Conservation (phyloP, 2,113 vertebrate genomes). For the Dromaius novaehollandiae region DNA sequence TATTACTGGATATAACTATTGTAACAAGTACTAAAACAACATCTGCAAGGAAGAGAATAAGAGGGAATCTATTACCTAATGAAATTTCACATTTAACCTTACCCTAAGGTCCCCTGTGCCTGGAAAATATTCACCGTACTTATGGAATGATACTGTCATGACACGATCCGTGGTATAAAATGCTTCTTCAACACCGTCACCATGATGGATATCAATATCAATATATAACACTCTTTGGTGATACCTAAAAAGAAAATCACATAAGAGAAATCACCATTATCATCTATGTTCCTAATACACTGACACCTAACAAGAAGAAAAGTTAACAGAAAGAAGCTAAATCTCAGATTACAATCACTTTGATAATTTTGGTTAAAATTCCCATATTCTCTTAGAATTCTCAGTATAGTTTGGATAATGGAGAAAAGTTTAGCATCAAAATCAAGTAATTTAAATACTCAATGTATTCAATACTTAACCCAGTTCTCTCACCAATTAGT, state of each 20-base stretch:
- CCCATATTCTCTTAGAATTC: not conserved
- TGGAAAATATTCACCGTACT: constrained; percentile 87
- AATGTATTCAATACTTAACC: not conserved
- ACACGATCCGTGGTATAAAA: constrained; percentile 88
- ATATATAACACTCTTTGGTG: constrained; percentile 88
- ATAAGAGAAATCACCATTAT: not conserved
- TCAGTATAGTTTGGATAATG: not conserved
- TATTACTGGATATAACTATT: not conserved
- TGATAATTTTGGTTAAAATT: not conserved
- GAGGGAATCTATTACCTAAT: not conserved
- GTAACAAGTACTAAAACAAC: not conserved
- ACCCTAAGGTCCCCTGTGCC: constrained; percentile 86
- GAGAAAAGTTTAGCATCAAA: not conserved
- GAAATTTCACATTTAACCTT: constrained; percentile 51
- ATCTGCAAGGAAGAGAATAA: not conserved
- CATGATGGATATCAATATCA: constrained; percentile 88
- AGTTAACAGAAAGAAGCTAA: not conserved
- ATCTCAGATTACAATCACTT: not conserved
- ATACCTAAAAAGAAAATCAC: constrained; percentile 71
- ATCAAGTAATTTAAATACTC: not conserved
- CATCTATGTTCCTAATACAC: not conserved
- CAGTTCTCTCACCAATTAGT: not conserved
- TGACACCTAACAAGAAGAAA: not conserved
- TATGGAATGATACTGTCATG: constrained; percentile 90
- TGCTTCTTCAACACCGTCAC: constrained; percentile 87